These are phyloP conservation scores for Drosophila erecta DNA, from an alignment of 1,140 invertebrate genomes.

Conservation along the genomic window DNA sequence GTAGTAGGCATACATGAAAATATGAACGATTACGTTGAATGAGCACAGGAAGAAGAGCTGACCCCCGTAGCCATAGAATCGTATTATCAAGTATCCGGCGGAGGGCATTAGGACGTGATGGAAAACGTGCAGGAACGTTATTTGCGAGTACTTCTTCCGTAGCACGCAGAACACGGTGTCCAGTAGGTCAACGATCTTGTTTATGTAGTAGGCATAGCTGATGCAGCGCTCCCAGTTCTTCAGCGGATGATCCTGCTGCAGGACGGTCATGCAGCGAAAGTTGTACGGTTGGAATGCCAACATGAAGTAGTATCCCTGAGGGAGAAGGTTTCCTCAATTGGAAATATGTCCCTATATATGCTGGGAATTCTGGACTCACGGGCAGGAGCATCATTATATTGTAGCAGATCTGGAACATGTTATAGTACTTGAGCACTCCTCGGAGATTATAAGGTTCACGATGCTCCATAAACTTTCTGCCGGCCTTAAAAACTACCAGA, in stretches of 20 bases:
- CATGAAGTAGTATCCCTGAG: slow-evolving; percentile 31
- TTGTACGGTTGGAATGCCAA: slow-evolving; percentile 24
- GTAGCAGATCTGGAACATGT: slow-evolving; percentile 87
- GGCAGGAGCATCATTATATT: slow-evolving; percentile 34
- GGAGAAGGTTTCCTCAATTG: not conserved
- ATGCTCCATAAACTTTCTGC: slow-evolving; percentile 92
- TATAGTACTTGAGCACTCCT: slow-evolving; percentile 90
- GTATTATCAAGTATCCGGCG: slow-evolving; percentile 6
- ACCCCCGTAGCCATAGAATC: slow-evolving; percentile 85
- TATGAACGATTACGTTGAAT: slow-evolving; percentile 11
- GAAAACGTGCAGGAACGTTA: slow-evolving; percentile 50
- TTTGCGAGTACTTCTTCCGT: slow-evolving; percentile 54
- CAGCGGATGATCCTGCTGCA: slow-evolving; percentile 34
- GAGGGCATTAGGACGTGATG: slow-evolving; percentile 86
- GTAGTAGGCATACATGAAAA: slow-evolving; percentile 19
- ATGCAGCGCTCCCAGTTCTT: slow-evolving; percentile 39
- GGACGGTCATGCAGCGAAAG: slow-evolving; percentile 22
- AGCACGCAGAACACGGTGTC: slow-evolving; percentile 62
- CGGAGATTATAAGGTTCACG: slow-evolving; percentile 92
- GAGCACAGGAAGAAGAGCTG: slow-evolving; percentile 84
- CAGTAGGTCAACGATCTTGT: slow-evolving; percentile 54
- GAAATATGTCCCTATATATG: not conserved
- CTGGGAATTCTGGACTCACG: slow-evolving; percentile 17
- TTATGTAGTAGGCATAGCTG: slow-evolving; percentile 50
- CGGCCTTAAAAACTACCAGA: slow-evolving; percentile 87